These are phyloP conservation scores for Coreoperca whiteheadi DNA, from an alignment of 2,113 vertebrate genomes.

Conservation along the genomic window DNA sequence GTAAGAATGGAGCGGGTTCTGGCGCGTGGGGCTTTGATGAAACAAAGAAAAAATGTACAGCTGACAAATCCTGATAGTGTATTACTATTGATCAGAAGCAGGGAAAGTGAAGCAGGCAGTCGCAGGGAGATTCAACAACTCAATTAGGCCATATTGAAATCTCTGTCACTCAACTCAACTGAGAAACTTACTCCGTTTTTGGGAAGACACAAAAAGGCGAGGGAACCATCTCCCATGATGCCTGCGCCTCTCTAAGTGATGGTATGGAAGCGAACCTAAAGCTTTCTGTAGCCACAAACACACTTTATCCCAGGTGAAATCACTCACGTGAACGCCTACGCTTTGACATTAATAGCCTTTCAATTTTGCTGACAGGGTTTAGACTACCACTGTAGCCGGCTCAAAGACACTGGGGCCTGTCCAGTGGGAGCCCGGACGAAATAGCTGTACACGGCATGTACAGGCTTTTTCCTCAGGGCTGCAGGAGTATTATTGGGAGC, in stretches of 20 bases:
- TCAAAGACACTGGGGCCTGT: conserved; percentile 14
- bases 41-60: conserved; percentile 55
- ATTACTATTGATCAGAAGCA: conserved; percentile 78
- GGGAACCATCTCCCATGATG: conserved; percentile 10
- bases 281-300: conserved; percentile 45
- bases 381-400: conserved; percentile 9
- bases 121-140: conserved; percentile 61
- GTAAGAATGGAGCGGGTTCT: conserved; percentile 44
- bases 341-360: conserved; percentile 62
- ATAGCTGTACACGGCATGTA: conserved; percentile 30
- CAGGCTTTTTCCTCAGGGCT: conserved; percentile 36
- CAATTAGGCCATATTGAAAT: conserved; percentile 74
- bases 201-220: neutral
- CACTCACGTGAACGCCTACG: conserved; percentile 18
- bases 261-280: conserved; percentile 9
- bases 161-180: conserved; percentile 66
- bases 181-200: neutral
- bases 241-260: conserved; percentile 11
- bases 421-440: conserved; percentile 44
- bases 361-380: conserved; percentile 58
- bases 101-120: conserved; percentile 44
- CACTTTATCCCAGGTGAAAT: conserved; percentile 44
- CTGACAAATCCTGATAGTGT: conserved; percentile 73
- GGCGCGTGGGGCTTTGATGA: conserved; percentile 66
- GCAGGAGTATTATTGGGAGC: conserved; percentile 61